Conservation (phyloP, 2,113 vertebrate genomes). For the Pao palembangensis region DNA sequence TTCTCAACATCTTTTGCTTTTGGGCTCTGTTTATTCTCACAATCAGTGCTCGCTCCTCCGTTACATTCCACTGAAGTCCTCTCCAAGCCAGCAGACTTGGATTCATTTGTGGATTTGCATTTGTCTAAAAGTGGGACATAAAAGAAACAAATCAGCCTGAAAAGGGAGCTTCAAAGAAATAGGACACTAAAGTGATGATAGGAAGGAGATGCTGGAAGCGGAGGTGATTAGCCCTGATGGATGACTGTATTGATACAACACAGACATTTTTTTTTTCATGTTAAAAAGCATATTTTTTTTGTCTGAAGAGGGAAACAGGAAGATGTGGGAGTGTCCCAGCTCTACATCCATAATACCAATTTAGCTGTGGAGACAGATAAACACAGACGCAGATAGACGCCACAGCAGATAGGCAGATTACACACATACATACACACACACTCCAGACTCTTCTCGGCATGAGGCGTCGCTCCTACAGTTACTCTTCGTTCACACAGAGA, state of each 20-base stretch:
- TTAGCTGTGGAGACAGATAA: constrained; percentile 28
- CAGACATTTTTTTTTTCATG: constrained; percentile 37
- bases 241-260: constrained; percentile 39
- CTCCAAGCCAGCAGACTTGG: constrained; percentile 22
- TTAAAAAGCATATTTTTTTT: constrained; percentile 36
- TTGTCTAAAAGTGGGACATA: constrained; percentile 28
- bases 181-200: constrained; percentile 28
- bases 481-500: constrained; percentile 64
- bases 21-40: constrained; percentile 54
- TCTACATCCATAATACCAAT: constrained; percentile 32
- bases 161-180: neutral
- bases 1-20: constrained; percentile 33
- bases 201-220: constrained; percentile 16
- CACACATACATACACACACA: constrained; percentile 10
- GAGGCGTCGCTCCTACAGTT: constrained; percentile 51
- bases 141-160: neutral
- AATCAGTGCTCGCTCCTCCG: constrained; percentile 29
- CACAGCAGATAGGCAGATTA: neutral
- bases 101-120: constrained; percentile 29
- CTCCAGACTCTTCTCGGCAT: constrained; percentile 25
- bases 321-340: constrained; percentile 16
- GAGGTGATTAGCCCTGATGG: constrained; percentile 42
- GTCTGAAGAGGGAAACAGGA: constrained; percentile 25
- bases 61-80: constrained; percentile 38
- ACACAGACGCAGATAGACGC: constrained; percentile 32